Percentiles rank a stretch among this genome's conserved stretches.
phyloP scores from a whole-genome alignment of 2,888 invertebrate genomes.

The Cordilura impudica region DNA sequence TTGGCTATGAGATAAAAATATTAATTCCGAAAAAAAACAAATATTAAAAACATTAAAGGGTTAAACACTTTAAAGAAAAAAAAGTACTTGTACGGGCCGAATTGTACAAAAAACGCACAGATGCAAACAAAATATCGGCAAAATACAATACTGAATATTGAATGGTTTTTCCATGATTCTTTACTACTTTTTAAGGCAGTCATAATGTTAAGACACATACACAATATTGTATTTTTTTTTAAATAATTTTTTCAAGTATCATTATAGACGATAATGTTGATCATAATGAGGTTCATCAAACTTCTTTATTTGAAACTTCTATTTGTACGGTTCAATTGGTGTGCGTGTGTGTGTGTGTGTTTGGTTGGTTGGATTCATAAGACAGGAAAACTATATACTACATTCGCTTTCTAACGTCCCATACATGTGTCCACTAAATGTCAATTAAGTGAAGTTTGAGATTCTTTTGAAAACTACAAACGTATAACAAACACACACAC shows the following conservation, averaged over 20 bases:
- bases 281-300: conserved; percentile 61
- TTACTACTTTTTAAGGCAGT: conserved; percentile 40
- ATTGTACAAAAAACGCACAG: conserved; percentile 46
- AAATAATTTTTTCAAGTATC: conserved; percentile 36
- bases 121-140: conserved; percentile 40
- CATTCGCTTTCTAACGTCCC: conserved; percentile 51
- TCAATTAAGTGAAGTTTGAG: conserved; percentile 71
- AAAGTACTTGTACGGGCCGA: background rate
- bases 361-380: background rate
- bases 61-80: background rate
- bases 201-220: conserved; percentile 46
- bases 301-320: conserved; percentile 17
- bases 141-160: conserved; percentile 40
- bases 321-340: background rate
- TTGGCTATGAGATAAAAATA: too few relatives aligned
- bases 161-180: conserved; percentile 26
- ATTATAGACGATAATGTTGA: conserved; percentile 56
- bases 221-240: background rate
- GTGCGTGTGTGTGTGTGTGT: background rate
- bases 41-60: too few relatives aligned
- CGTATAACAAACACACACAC: background rate
- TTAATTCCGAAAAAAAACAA: too few relatives aligned
- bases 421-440: conserved; percentile 74
- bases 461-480: conserved; percentile 61
- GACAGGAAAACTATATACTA: conserved; percentile 12